A percentile compares a stretch with the other conserved stretches of the same genome.
Evolutionary conservation across 1,140 invertebrate species (phyloP).

Genomic region (Trichonephila inaurata): DNA sequence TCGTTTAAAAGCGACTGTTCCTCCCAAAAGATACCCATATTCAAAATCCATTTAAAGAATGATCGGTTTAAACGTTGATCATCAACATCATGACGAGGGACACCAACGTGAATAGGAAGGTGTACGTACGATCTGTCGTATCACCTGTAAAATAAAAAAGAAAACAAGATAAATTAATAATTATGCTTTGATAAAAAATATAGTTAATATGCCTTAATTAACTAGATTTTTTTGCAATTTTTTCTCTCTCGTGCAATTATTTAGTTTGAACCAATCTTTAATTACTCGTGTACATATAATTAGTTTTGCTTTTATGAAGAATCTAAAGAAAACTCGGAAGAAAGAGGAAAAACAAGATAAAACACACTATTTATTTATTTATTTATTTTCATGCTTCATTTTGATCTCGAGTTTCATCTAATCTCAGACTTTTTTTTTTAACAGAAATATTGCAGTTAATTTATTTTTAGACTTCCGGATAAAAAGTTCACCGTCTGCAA

Average conservation of each 20-base stretch:
- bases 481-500: background rate
- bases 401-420: slow-evolving; percentile 2
- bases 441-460: background rate
- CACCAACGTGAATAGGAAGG: background rate
- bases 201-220: background rate
- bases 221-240: background rate
- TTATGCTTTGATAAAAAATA: background rate
- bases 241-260: background rate
- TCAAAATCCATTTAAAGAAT: background rate
- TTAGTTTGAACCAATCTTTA: background rate
- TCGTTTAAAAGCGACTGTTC: slow-evolving; percentile 37
- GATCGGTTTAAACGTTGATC: slow-evolving; percentile 5
- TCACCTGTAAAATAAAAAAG: slow-evolving; percentile 37
- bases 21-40: slow-evolving; percentile 1
- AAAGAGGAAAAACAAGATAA: background rate
- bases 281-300: slow-evolving; percentile 11
- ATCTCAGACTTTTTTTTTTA: background rate
- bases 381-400: background rate
- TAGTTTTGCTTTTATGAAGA: background rate
- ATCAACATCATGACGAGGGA: slow-evolving; percentile 29
- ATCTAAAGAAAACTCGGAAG: background rate
- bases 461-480: slow-evolving; percentile 45
- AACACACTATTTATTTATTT: background rate
- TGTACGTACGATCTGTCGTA: background rate
- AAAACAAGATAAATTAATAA: background rate